These are phyloP conservation scores for Bombus sibiricus DNA, from an alignment of 1,140 invertebrate species.

Conservation along the genomic window DNA sequence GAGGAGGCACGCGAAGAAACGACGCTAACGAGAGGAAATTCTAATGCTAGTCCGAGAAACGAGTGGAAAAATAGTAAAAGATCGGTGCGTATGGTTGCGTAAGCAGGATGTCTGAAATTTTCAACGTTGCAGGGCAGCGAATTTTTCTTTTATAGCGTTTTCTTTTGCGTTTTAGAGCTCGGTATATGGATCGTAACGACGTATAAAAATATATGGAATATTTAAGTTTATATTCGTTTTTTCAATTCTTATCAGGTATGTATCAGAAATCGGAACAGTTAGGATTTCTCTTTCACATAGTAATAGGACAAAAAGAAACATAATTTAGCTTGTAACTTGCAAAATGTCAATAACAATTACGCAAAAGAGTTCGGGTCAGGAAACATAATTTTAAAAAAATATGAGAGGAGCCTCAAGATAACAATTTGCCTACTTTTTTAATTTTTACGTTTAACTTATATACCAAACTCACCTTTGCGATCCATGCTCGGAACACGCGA, in stretches of 20 bases:
- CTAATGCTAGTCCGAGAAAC: neutral
- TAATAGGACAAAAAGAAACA: no score
- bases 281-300: no score
- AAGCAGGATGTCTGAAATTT: neutral
- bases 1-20: conserved; percentile 1
- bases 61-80: conserved; percentile 35
- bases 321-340: no score
- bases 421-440: no score
- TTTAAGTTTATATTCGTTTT: neutral
- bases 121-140: neutral
- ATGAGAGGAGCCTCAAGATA: no score
- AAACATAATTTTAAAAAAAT: no score
- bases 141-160: neutral
- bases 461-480: conserved; percentile 69
- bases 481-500: conserved; percentile 85
- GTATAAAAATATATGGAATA: neutral
- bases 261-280: no score
- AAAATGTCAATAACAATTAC: no score
- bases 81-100: neutral
- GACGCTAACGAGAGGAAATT: conserved; percentile 34
- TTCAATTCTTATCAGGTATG: neutral
- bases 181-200: neutral
- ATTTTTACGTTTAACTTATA: no score
- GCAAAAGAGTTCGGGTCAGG: no score
- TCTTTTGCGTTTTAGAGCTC: neutral